Conservation (phyloP, 2,888 invertebrate genomes). For the Ophion ventricosus region DNA sequence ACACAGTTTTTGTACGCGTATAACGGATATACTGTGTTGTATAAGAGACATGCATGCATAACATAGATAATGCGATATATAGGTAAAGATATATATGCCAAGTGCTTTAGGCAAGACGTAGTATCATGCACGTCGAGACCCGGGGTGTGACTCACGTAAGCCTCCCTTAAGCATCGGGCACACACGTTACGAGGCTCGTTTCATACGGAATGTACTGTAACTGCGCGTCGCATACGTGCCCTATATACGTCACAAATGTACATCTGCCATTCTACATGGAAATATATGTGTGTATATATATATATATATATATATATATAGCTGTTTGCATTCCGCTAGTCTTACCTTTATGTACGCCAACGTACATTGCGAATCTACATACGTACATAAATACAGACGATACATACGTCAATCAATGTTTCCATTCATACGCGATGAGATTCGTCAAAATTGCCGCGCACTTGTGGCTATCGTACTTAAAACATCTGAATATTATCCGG, state of each 20-base stretch:
- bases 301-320: not conserved
- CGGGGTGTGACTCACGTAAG: slow-evolving; percentile 32
- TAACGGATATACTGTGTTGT: slow-evolving; percentile 23
- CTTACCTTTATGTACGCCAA: not conserved
- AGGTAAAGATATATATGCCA: not conserved
- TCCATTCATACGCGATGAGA: slow-evolving; percentile 14
- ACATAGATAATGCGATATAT: slow-evolving; percentile 11
- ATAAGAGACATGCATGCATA: slow-evolving; percentile 42
- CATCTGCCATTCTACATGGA: not conserved
- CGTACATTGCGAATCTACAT: not conserved
- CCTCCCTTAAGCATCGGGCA: slow-evolving; percentile 32
- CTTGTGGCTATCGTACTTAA: not conserved
- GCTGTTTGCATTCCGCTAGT: not conserved
- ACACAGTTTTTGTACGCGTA: not conserved
- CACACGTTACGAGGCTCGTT: slow-evolving; percentile 51
- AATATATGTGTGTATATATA: not conserved
- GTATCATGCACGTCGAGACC: slow-evolving; percentile 12
- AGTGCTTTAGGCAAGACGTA: slow-evolving; percentile 32
- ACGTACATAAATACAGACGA: not conserved
- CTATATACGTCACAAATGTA: slow-evolving; percentile 18
- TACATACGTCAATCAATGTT: not conserved
- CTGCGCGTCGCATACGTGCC: slow-evolving; percentile 22
- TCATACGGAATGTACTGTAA: slow-evolving; percentile 41
- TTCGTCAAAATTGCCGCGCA: not conserved
- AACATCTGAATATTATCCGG: not conserved